These are phyloP conservation scores for Rhyacichthys aspro DNA, from an alignment of 2,797 vertebrate genomes.

Conservation along the genomic window DNA sequence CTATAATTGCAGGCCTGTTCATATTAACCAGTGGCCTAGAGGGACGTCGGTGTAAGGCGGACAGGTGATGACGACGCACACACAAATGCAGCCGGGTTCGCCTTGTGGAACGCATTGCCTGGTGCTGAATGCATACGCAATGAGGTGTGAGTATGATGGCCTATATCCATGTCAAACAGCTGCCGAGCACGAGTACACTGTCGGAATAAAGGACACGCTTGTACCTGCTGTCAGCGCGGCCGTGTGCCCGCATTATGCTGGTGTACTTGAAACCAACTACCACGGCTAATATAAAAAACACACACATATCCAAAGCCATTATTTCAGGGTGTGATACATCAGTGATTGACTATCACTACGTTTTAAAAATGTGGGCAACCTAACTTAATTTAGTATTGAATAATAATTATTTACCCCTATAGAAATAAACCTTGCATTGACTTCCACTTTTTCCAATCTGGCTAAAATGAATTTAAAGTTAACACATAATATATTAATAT, in stretches of 20 bases:
- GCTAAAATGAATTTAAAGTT: no score
- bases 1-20: slow-evolving; percentile 28
- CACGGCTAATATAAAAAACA: no score
- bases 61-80: slow-evolving; percentile 13
- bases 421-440: no score
- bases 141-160: slow-evolving; percentile 20
- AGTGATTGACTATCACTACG: no score
- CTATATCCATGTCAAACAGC: slow-evolving; percentile 37
- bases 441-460: no score
- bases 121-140: slow-evolving; percentile 26
- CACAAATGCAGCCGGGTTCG: slow-evolving; percentile 18
- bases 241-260: not conserved
- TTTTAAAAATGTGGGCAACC: no score
- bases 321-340: not conserved
- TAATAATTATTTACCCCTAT: no score
- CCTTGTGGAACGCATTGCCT: slow-evolving; percentile 17
- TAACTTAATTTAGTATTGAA: no score
- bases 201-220: not conserved
- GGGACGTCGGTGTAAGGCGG: slow-evolving; percentile 11
- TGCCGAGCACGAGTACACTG: not conserved
- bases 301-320: not conserved
- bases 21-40: slow-evolving; percentile 14
- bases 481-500: no score
- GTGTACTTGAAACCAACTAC: not conserved
- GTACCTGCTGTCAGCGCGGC: slow-evolving; percentile 3